A percentile compares a stretch with the other conserved stretches of the same genome.
Evolutionary conservation across 1,140 invertebrate species (phyloP).

Genomic region (Drosophila nikananu): DNA sequence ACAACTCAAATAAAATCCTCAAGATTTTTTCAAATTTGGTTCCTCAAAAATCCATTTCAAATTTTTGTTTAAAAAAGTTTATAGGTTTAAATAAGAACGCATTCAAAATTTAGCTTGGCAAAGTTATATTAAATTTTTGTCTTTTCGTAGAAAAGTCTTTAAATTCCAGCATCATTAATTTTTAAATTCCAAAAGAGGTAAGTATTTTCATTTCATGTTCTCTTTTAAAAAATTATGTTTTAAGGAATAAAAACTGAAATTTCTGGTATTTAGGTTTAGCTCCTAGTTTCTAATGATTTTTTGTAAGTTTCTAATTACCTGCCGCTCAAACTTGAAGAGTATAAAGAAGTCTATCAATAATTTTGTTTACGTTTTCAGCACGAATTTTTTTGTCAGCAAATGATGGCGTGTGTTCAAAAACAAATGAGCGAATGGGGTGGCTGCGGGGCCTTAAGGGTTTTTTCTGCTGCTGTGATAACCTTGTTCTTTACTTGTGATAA

Average conservation of each 20-base stretch:
- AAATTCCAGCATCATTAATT: background rate
- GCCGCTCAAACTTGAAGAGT: background rate
- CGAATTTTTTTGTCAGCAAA: slow-evolving; percentile 14
- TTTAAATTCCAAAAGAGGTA: background rate
- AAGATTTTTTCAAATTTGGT: background rate
- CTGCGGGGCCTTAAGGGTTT: background rate
- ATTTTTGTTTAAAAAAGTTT: no score
- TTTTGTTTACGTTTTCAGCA: slow-evolving; percentile 3
- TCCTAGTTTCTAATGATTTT: background rate
- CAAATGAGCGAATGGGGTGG: slow-evolving; percentile 2
- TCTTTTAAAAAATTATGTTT: background rate
- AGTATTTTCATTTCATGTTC: no score
- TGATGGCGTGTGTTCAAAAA: slow-evolving; percentile 26
- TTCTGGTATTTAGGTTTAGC: background rate
- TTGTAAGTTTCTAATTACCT: background rate
- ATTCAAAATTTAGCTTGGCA: background rate
- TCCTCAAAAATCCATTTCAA: background rate
- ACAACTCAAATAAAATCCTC: background rate
- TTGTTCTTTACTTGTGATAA: slow-evolving; percentile 33
- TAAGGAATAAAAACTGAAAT: background rate
- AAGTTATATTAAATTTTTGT: background rate
- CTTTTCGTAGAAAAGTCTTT: background rate
- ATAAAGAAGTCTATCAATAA: background rate
- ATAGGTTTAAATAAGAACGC: background rate
- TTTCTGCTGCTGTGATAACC: slow-evolving; percentile 9